Conservation (phyloP, 1,140 invertebrate species). For the Drosophila burlai region DNA sequence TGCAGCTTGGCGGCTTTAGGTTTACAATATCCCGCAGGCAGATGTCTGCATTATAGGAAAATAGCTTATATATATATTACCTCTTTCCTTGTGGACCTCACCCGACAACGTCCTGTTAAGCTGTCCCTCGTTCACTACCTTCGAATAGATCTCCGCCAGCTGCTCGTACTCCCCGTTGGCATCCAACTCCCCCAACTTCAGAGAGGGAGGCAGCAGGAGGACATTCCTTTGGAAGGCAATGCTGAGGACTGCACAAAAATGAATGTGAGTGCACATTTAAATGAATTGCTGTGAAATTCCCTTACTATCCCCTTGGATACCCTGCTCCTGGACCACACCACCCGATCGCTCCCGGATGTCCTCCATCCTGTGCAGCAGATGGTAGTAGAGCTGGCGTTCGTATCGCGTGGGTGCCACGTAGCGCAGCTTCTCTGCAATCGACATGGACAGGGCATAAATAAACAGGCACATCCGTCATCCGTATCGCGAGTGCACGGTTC, state of each 20-base stretch:
- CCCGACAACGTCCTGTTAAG: conserved; percentile 66
- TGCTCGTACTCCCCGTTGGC: conserved; percentile 72
- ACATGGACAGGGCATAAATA: conserved; percentile 28
- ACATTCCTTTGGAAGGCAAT: conserved; percentile 66
- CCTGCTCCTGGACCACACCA: conserved; percentile 1
- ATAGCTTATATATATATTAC: not conserved
- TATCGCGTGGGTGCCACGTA: conserved; percentile 66
- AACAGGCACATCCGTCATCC: conserved; percentile 51
- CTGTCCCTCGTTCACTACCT: conserved; percentile 50
- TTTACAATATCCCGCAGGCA: conserved; percentile 62
- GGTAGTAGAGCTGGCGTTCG: conserved; percentile 69
- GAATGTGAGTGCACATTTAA: conserved; percentile 12
- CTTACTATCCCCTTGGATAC: conserved; percentile 46
- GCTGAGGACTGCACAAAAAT: conserved; percentile 51
- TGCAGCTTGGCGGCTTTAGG: conserved; percentile 32
- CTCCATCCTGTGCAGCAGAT: conserved; percentile 65
- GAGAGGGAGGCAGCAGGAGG: conserved; percentile 45
- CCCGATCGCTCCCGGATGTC: conserved; percentile 28
- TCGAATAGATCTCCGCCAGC: conserved; percentile 51
- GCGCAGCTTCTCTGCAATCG: conserved; percentile 69
- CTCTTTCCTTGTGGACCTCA: conserved; percentile 3
- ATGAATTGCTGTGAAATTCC: not conserved
- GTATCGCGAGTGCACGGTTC: conserved; percentile 53
- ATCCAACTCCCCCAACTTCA: conserved; percentile 54
- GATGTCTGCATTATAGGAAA: conserved; percentile 26